These are phyloP conservation scores for Pterostichus madidus DNA, from an alignment of 2,888 invertebrate species.

Conservation along the genomic window DNA sequence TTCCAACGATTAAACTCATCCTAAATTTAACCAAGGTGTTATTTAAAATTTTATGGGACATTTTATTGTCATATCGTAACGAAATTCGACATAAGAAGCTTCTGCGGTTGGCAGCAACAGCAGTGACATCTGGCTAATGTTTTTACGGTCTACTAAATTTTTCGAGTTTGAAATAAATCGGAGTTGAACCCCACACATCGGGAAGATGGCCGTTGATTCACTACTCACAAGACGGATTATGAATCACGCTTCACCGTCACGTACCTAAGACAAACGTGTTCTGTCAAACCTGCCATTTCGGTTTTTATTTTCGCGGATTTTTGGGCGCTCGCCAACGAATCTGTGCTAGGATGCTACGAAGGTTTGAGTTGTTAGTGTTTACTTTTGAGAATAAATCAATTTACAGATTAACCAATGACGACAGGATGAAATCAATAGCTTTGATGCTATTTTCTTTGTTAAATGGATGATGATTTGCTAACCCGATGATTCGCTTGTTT, in stretches of 20 bases:
- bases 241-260: constrained; percentile 18
- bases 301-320: constrained; percentile 24
- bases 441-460: constrained; percentile 23
- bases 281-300: constrained; percentile 37
- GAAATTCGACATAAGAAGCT: constrained; percentile 4
- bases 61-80: constrained; percentile 41
- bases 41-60: constrained; percentile 42
- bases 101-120: background rate
- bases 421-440: constrained; percentile 35
- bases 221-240: constrained; percentile 50
- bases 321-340: constrained; percentile 31
- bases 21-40: constrained; percentile 5
- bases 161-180: constrained; percentile 28
- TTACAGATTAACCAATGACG: constrained; percentile 5
- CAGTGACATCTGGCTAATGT: constrained; percentile 46
- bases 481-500: background rate
- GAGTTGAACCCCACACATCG: constrained; percentile 44
- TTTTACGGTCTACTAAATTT: constrained; percentile 53
- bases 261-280: constrained; percentile 45
- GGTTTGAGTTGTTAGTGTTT: constrained; percentile 10
- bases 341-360: background rate
- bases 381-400: constrained; percentile 32
- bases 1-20: background rate
- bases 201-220: constrained; percentile 18
- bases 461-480: background rate